A percentile compares a stretch with the other conserved stretches of the same genome.
Evolutionary conservation across 1,140 invertebrate species (phyloP).

Genomic region (Berghia stephanieae): DNA sequence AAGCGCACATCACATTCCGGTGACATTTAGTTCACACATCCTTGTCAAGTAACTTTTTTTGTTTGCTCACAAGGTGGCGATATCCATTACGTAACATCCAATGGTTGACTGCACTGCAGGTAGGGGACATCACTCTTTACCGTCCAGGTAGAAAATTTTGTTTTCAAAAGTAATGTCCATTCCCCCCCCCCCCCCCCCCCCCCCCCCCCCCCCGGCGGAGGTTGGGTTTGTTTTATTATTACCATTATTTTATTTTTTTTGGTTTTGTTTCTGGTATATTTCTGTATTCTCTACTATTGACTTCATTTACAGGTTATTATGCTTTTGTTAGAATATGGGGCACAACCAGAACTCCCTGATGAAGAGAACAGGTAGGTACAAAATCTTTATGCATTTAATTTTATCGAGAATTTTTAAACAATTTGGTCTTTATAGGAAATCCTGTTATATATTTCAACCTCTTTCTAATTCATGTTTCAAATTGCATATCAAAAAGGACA

Average conservation of each 20-base stretch:
- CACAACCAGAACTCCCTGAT: slow-evolving; percentile 54
- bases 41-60: no score
- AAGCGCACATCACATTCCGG: no score
- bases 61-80: no score
- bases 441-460: background rate
- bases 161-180: background rate
- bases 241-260: background rate
- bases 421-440: background rate
- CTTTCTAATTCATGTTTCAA: background rate
- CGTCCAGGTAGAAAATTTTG: no score
- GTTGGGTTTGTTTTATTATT: background rate
- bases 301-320: slow-evolving; percentile 53
- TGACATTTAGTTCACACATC: no score
- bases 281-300: background rate
- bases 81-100: no score
- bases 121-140: no score
- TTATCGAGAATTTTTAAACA: background rate
- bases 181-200: no score
- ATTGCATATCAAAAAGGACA: slow-evolving; percentile 5
- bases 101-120: no score
- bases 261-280: background rate
- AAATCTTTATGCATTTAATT: background rate
- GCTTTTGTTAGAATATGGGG: slow-evolving; percentile 55
- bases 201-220: no score
- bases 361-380: slow-evolving; percentile 49